These are phyloP conservation scores for Nymphalis polychloros DNA, from an alignment of 2,888 invertebrate species.

Conservation along the genomic window DNA sequence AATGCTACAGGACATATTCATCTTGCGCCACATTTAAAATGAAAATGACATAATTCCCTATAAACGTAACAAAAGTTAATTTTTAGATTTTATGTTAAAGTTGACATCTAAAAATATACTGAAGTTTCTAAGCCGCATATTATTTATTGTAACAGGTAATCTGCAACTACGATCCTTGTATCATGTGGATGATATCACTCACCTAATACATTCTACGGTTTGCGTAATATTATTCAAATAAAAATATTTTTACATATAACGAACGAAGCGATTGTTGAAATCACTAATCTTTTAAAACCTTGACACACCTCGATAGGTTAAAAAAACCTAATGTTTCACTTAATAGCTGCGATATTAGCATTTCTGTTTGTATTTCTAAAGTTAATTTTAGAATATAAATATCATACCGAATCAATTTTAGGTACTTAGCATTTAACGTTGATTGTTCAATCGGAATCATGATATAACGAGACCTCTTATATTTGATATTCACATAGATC, in stretches of 20 bases:
- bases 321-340: constrained; percentile 39
- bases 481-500: constrained; percentile 18
- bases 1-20: neutral
- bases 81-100: too few species aligned
- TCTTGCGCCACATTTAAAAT: too few species aligned
- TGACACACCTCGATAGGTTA: constrained; percentile 54
- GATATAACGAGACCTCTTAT: constrained; percentile 1
- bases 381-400: too few species aligned
- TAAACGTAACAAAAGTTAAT: too few species aligned
- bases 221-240: constrained; percentile 15
- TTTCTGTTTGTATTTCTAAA: neutral
- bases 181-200: constrained; percentile 14
- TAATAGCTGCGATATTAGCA: neutral
- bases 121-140: too few species aligned
- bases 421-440: neutral
- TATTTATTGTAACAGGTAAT: too few species aligned
- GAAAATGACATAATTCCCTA: too few species aligned
- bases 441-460: too few species aligned
- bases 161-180: too few species aligned
- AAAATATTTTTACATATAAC: constrained; percentile 32
- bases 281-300: constrained; percentile 48
- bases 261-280: constrained; percentile 50
- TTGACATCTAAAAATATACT: too few species aligned
- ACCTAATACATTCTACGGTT: constrained; percentile 3
- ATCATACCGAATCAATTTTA: neutral